phyloP scores from a whole-genome alignment of 2,797 vertebrate species.

The Thamnophis elegans region DNA sequence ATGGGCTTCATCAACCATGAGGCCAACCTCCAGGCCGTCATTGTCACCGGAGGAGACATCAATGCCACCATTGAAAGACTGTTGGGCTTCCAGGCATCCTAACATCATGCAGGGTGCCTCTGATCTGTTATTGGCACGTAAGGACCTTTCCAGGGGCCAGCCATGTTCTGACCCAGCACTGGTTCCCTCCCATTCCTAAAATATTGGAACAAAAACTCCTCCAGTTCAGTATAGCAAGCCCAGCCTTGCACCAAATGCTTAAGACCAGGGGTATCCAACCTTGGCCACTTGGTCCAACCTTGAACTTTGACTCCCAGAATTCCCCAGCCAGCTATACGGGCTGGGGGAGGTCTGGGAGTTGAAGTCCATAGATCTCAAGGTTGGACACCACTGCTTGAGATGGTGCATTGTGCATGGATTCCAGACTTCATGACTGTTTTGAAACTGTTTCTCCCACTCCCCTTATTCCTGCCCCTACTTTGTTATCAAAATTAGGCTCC shows the following conservation, averaged over 20 bases:
- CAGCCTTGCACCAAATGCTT: conserved; percentile 46
- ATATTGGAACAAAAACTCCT: neutral
- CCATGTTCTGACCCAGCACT: conserved; percentile 36
- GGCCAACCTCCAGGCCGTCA: conserved; percentile 97
- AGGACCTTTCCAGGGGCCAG: conserved; percentile 54
- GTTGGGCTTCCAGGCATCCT: conserved; percentile 96
- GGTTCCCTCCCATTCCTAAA: conserved; percentile 53
- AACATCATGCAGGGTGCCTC: conserved; percentile 62
- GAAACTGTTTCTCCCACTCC: conserved; percentile 37
- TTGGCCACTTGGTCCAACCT: neutral
- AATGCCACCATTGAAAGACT: conserved; percentile 99
- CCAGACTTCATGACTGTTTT: conserved; percentile 27
- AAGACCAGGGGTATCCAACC: neutral
- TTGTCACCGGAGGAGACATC: conserved; percentile 97
- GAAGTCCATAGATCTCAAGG: neutral
- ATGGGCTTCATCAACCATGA: conserved; percentile 99
- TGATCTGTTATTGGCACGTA: conserved; percentile 9
- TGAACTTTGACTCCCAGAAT: neutral
- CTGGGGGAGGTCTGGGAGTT: neutral
- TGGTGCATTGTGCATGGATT: conserved; percentile 64
- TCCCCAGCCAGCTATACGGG: too few relatives aligned
- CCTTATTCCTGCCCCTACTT: conserved; percentile 50
- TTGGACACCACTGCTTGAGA: neutral
- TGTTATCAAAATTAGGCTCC: conserved; percentile 34
- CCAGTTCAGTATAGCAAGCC: conserved; percentile 49